Evolutionary conservation across 2,113 vertebrate genomes (phyloP).

Genomic region (Pygoscelis antarcticus): DNA sequence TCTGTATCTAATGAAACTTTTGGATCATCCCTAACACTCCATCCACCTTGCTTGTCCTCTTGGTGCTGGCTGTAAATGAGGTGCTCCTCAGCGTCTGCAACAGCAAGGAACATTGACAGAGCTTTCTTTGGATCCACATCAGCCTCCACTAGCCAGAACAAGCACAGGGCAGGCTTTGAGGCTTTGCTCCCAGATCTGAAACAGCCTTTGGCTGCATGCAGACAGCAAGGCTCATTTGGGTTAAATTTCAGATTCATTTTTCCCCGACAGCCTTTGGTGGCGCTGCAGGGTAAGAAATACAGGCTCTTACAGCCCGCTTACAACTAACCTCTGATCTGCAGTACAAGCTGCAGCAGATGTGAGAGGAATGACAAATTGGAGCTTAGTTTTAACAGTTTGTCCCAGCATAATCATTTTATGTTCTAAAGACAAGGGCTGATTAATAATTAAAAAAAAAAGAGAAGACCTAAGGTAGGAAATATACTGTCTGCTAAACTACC

Average conservation of each 20-base stretch:
- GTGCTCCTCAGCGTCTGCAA: background rate
- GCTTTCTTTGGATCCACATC: background rate
- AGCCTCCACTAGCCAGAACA: background rate
- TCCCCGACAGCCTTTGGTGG: slow-evolving; percentile 32
- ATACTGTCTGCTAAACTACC: background rate
- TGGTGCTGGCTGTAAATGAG: background rate
- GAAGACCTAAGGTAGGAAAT: background rate
- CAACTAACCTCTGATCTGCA: background rate
- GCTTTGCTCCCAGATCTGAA: background rate
- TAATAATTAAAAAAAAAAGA: background rate
- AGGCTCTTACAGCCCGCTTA: background rate
- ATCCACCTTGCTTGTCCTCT: background rate
- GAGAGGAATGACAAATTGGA: slow-evolving; percentile 34
- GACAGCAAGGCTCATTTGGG: background rate
- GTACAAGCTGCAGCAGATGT: background rate
- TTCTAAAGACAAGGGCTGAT: background rate
- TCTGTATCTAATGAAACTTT: background rate
- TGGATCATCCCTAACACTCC: background rate
- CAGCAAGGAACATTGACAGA: background rate
- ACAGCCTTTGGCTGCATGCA: background rate
- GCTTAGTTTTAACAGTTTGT: slow-evolving; percentile 7
- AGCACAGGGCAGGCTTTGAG: background rate
- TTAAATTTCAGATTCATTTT: background rate
- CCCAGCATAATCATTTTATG: background rate
- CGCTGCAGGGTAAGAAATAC: slow-evolving; percentile 66